Evolutionary conservation across 2,888 invertebrate species (phyloP).

Genomic region (Cheilosia soror): DNA sequence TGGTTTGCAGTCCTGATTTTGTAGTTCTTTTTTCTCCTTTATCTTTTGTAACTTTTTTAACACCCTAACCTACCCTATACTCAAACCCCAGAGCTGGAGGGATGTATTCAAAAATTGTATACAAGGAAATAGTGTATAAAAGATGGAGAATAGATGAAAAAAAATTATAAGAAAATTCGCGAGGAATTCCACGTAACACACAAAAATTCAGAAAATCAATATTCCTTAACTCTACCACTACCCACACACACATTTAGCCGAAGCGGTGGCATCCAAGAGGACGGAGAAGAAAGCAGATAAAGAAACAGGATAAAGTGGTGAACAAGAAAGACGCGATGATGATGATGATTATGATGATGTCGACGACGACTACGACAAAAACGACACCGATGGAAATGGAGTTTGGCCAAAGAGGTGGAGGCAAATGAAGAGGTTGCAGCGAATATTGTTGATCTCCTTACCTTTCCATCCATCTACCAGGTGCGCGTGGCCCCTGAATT

Average conservation of each 20-base stretch:
- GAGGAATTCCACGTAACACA: conserved; percentile 73
- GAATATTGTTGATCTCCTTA: conserved; percentile 21
- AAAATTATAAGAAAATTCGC: conserved; percentile 59
- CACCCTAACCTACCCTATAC: conserved; percentile 17
- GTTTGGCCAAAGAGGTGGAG: conserved; percentile 20
- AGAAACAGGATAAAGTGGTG: conserved; percentile 71
- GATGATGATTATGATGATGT: conserved; percentile 64
- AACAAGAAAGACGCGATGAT: conserved; percentile 71
- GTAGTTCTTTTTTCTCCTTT: conserved; percentile 16
- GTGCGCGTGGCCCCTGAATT: conserved; percentile 67
- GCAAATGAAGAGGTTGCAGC: conserved; percentile 65
- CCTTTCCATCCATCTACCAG: conserved; percentile 22
- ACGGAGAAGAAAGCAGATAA: conserved; percentile 68
- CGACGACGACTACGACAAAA: conserved; percentile 51
- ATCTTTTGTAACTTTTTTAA: conserved; percentile 39
- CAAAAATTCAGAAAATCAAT: conserved; percentile 75
- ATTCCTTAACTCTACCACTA: conserved; percentile 72
- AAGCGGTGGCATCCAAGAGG: conserved; percentile 52
- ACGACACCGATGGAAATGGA: conserved; percentile 29
- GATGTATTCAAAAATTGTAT: conserved; percentile 32
- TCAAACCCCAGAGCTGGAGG: conserved; percentile 11
- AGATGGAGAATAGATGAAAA: conserved; percentile 15
- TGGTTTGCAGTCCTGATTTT: background rate
- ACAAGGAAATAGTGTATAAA: conserved; percentile 25
- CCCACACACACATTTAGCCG: conserved; percentile 21